phyloP scores from a whole-genome alignment of 2,888 invertebrate species.

The Galeruca laticollis region DNA sequence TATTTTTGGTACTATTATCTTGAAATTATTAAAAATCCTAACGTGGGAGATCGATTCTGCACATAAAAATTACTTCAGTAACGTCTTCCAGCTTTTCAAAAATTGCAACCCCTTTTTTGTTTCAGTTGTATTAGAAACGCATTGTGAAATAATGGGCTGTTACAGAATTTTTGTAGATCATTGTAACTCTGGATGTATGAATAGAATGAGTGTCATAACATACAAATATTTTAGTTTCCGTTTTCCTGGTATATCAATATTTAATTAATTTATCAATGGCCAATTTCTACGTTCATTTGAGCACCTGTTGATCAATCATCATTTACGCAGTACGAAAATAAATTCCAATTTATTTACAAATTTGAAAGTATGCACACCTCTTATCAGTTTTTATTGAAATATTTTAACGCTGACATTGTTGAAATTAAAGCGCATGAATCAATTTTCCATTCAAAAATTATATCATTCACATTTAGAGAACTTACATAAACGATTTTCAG shows the following conservation, averaged over 20 bases:
- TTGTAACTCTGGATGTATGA: no score
- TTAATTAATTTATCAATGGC: background rate
- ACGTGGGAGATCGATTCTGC: no score
- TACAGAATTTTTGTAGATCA: no score
- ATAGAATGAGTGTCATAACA: no score
- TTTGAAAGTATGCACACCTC: background rate
- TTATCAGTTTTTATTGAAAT: background rate
- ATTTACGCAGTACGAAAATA: background rate
- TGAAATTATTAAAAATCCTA: no score
- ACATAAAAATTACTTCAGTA: no score
- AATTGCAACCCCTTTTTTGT: no score
- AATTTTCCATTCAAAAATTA: background rate
- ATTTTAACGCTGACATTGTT: background rate
- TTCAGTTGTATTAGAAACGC: no score
- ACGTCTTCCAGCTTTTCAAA: no score
- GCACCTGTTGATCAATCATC: background rate
- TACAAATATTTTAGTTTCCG: no score
- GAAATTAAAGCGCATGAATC: background rate
- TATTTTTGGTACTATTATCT: no score
- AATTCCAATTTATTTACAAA: constrained; percentile 1
- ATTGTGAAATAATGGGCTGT: no score
- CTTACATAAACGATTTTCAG: constrained; percentile 7
- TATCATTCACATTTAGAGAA: background rate
- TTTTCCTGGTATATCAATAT: background rate
- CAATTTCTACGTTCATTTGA: background rate